phyloP scores from a whole-genome alignment of 2,888 invertebrate genomes.

The Tiphia femorata region DNA sequence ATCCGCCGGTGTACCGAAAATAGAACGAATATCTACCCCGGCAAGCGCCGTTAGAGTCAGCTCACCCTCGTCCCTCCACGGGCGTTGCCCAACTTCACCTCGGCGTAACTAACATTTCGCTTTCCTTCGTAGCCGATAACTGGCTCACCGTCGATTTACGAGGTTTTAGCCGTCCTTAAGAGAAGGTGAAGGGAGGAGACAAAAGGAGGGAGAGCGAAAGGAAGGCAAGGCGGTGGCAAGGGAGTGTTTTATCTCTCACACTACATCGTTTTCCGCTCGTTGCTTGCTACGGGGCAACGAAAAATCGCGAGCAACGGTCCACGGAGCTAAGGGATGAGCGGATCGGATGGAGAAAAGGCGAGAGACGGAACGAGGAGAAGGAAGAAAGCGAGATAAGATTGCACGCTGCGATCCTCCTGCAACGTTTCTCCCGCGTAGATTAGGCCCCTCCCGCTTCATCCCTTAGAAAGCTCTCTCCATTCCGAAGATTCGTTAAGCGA shows the following conservation, averaged over 20 bases:
- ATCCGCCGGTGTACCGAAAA: conserved; percentile 36
- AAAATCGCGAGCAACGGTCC: conserved; percentile 25
- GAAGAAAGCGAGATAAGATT: background rate
- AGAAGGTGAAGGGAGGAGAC: conserved; percentile 19
- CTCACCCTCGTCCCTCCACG: conserved; percentile 19
- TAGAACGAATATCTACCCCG: conserved; percentile 40
- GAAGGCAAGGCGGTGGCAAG: background rate
- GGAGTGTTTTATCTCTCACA: conserved; percentile 34
- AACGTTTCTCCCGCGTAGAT: background rate
- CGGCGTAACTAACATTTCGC: conserved; percentile 53
- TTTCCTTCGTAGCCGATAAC: conserved; percentile 42
- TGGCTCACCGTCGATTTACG: conserved; percentile 50
- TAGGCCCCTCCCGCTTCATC: background rate
- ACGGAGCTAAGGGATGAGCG: conserved; percentile 14
- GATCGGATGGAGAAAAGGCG: background rate
- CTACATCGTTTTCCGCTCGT: conserved; percentile 40
- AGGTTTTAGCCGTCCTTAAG: conserved; percentile 32
- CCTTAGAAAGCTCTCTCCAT: background rate
- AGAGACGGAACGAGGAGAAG: no score
- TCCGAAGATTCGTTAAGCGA: background rate
- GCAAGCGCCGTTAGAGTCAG: conserved; percentile 21
- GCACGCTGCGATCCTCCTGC: background rate
- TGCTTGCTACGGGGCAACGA: conserved; percentile 29
- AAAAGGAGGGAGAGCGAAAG: background rate
- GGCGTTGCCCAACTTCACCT: conserved; percentile 33